Base-by-base conservation (phyloP, 2,113 vertebrate genomes). In the Rhinogobius similis region DNA sequence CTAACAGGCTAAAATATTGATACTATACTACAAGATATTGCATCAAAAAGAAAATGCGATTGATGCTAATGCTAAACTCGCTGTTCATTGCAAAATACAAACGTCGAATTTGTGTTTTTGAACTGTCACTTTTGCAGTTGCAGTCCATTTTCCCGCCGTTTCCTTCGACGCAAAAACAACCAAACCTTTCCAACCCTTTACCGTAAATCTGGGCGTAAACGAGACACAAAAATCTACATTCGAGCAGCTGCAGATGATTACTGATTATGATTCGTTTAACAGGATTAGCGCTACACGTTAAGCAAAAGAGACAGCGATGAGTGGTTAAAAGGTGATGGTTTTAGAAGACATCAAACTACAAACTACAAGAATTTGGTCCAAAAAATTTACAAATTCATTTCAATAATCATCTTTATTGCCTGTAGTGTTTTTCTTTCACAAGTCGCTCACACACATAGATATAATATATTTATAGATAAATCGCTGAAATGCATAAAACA, bases 301-400 rank as follows among this genome's bases (percentile, higher is more conserved):
- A 96, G 96, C 96, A 94, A 26, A 93, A 92, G 91, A 94, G 94
- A 96, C 93, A 95, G 95, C 94, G 89, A 97, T 95, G 95, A 97
- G 92, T 93, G 93, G 94, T 95, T 96, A 96, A 95, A 86, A 95
- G 95, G 95, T 91, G 92, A 94, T 95, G 95, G 91, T 93, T 95
- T 94, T 94, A 94, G 84, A 90, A 85, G 70, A 91, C 27, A 61
- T 10, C 58, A 10, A 93, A 91, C 46, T 50, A 50, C 46, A 50
- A 50, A 50, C 46, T 50, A 50, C 46, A 95, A 89, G 91, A 96
- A 96, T 96, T 94, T 96, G 58, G 29, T 38, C 91, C 52, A 24
- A 26, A 55, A 88, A 95, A 94, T 93, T 93, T 93, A 88, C 83
- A 82, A 82, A 79, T 72, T 80, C 86, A 77, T 87, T 88, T 87